Evolutionary conservation across 1,140 invertebrate genomes (phyloP).

Genomic region (Procambarus clarkii): DNA sequence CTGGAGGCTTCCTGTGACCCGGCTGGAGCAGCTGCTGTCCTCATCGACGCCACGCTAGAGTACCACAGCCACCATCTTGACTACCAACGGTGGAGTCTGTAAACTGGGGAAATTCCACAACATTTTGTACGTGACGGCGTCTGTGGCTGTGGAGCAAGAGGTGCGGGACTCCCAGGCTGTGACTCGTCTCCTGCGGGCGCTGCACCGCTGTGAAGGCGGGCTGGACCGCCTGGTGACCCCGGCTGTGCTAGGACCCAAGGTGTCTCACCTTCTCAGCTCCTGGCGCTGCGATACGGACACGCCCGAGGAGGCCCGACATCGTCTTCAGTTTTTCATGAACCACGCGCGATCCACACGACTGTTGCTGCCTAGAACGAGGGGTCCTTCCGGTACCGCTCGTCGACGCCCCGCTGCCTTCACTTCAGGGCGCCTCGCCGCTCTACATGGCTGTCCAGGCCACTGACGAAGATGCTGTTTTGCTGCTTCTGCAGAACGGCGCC

Average conservation of each 20-base stretch:
- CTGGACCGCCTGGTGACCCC: constrained; percentile 50
- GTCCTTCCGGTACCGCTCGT: background rate
- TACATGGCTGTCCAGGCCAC: constrained; percentile 50
- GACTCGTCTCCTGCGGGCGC: constrained; percentile 23
- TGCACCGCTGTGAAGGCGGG: constrained; percentile 46
- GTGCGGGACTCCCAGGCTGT: constrained; percentile 19
- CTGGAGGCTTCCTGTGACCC: constrained; percentile 39
- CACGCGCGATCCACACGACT: constrained; percentile 30
- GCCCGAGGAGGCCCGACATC: constrained; percentile 35
- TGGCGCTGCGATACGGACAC: constrained; percentile 44
- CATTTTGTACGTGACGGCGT: constrained; percentile 38
- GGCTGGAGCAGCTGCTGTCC: background rate
- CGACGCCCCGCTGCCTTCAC: constrained; percentile 34
- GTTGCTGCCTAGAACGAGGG: background rate
- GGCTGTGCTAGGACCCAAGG: constrained; percentile 34
- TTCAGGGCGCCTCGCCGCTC: constrained; percentile 47
- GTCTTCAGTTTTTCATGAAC: constrained; percentile 39
- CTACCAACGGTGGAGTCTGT: constrained; percentile 52
- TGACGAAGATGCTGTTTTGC: constrained; percentile 44
- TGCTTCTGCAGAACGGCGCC: constrained; percentile 51
- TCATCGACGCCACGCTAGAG: constrained; percentile 25
- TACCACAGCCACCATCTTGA: constrained; percentile 33
- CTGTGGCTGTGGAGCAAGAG: constrained; percentile 34
- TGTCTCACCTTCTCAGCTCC: constrained; percentile 46
- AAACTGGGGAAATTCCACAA: constrained; percentile 62